Percentiles rank a stretch among this genome's conserved stretches.
Conservation (phyloP, 2,888 invertebrate genomes). For the Reticulitermes lucifugus region DNA sequence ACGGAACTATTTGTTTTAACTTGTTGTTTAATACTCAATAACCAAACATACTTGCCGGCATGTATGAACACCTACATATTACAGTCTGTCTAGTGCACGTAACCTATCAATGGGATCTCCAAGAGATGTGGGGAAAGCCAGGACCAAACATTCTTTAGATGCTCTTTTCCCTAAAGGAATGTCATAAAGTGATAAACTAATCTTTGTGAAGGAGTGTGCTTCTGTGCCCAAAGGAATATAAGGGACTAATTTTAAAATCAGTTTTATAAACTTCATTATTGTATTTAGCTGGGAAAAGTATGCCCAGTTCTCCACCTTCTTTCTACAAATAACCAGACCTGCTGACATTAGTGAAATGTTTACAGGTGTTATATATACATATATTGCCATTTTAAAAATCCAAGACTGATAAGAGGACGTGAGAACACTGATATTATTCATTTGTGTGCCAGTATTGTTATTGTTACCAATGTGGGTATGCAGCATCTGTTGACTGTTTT, state of each 20-base stretch:
- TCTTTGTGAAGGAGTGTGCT: too few relatives aligned
- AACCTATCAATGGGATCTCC: not conserved
- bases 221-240: not conserved
- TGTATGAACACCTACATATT: too few relatives aligned
- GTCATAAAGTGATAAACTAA: not conserved
- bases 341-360: not conserved
- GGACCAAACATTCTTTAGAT: not conserved
- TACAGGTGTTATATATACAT: not conserved
- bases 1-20: too few relatives aligned
- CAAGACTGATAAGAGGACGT: conserved; percentile 23
- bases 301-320: not conserved
- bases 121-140: not conserved
- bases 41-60: too few relatives aligned
- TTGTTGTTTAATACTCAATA: too few relatives aligned
- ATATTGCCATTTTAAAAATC: conserved; percentile 37
- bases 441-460: conserved; percentile 3
- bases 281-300: not conserved
- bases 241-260: not conserved
- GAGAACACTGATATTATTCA: conserved; percentile 22
- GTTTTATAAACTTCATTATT: not conserved
- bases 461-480: not conserved
- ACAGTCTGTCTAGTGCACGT: not conserved
- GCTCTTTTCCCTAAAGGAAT: not conserved
- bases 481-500: not conserved
- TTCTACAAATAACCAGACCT: not conserved